Percentiles rank a stretch among this genome's conserved stretches.
phyloP scores from a whole-genome alignment of 2,113 vertebrate species.

The Hippocampus guttulatus region DNA sequence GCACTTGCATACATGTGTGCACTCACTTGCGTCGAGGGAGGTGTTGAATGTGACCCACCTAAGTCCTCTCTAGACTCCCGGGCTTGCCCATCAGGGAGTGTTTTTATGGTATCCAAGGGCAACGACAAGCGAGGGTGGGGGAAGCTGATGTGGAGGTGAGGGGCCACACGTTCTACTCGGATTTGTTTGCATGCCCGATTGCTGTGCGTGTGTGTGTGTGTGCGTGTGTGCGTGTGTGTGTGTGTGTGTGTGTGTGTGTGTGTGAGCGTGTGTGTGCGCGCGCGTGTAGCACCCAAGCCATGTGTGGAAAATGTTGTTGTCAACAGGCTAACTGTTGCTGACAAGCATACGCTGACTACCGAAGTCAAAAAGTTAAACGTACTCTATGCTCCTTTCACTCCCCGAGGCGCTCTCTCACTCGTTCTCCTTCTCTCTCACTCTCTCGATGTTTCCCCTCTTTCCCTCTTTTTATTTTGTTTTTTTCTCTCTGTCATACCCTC shows the following conservation, averaged over 20 bases:
- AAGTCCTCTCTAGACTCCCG: constrained; percentile 70
- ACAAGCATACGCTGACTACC: constrained; percentile 72
- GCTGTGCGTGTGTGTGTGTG: constrained; percentile 25
- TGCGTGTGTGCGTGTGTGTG: constrained; percentile 22
- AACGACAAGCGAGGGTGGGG: constrained; percentile 64
- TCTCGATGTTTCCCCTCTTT: constrained; percentile 60
- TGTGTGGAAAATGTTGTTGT: constrained; percentile 67
- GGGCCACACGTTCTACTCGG: constrained; percentile 51
- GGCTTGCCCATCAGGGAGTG: constrained; percentile 76
- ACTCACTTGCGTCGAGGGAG: constrained; percentile 32
- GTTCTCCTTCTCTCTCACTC: constrained; percentile 57
- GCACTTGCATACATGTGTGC: constrained; percentile 13
- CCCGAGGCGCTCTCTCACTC: constrained; percentile 58
- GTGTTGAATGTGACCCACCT: constrained; percentile 57
- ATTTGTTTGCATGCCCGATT: constrained; percentile 68
- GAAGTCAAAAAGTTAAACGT: constrained; percentile 73
- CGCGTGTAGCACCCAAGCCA: constrained; percentile 26
- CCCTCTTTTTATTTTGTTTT: constrained; percentile 68
- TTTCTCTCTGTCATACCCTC: constrained; percentile 67
- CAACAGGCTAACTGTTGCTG: constrained; percentile 68
- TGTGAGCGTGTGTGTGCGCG: constrained; percentile 27
- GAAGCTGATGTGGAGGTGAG: constrained; percentile 62
- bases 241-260: constrained; percentile 38
- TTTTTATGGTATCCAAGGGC: constrained; percentile 73
- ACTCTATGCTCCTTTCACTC: constrained; percentile 70